Base-by-base conservation (phyloP, 2,113 vertebrate species). In the Phaethon lepturus region DNA sequence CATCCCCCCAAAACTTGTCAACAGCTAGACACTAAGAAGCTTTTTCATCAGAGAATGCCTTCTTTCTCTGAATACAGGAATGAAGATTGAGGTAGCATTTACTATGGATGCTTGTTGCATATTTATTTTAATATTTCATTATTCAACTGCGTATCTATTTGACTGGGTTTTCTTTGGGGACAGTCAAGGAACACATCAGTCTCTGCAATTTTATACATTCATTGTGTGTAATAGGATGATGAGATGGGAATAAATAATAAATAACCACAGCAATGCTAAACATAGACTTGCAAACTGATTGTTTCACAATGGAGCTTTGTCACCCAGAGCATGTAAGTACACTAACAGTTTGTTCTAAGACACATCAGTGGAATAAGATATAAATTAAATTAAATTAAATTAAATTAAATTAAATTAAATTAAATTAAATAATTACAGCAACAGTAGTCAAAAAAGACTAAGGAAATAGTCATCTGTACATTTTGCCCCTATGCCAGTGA, bases 191-290 rank as follows among this genome's bases (percentile, higher is more conserved):
- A 86, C 45, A 58, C 56, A 81, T 53, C 29, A 60, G 33, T 22
- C 71, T 90, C 16, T 53, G 40, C 28, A 79, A 69, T 60, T 92
- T 88, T 86, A 33, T 93, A 44, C 23, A 93, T 88, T 87, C 76
- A 60, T 92, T 96, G 66, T n/a, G 69, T 94, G 50, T 89, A 93
- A 92, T 55, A 93, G 40, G 29, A 45, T 94, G 85, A 90, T 95
- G 55, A 93, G 75, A 69, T 82, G 9, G 38, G 33, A 86, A 93
- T 97, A 88, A 96, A 96, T 91, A 91, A 95, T 92, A 86, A 91
- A 95, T 95, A 93, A 88, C 17, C 71, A 59, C 26, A 84, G 11
- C 18, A 75, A 52, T 73, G 49, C 72, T 83, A 86, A 94, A 90
- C 38, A 82, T 53, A 95, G 91, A 77, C 22, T 55, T 47, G 33